Evolutionary conservation across 2,113 vertebrate genomes (phyloP), one percentile per base, ranked within the genome.

Genomic region (Saccopteryx bilineata): DNA sequence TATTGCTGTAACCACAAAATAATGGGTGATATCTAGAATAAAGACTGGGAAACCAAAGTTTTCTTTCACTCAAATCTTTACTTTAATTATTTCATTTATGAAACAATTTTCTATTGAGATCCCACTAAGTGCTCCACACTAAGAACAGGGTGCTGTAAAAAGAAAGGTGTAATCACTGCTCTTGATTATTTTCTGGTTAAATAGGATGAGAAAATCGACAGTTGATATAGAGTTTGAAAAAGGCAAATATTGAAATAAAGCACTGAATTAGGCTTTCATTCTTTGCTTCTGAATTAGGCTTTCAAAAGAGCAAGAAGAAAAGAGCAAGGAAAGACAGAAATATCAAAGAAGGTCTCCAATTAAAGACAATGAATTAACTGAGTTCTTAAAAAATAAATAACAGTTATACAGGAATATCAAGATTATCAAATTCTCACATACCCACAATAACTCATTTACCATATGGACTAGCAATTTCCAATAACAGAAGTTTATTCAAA

Each of bases 371-470:
- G 69, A 69, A 79, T 96, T 21, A 91, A 56, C 1, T 6, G 60
- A 92, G 18, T 50, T 93, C 66, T 90, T 90, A 92, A 50, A 85
- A 86, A n/a, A 54, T 60, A 89, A 94, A 61, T 48, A 50, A 9
- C 81, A 56, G 3, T 84, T 50, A 61, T 31, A 18, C 5, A 69
- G 12, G 50, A 39, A 39, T 23, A 68, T 79, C 33, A 69, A 91
- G 91, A 78, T 50, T 10, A 85, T 91, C 31, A 8, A 68, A 50
- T 28, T 84, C 23, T 23, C 80, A 46, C 31, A 23, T 74, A 11
- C 4, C 58, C 39, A 63, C 33, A 46, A 24, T 87, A 96, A 19
- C 1, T 23, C 61, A 31, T 24, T 75, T 39, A 26, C 8, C 28
- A 61, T 9, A 10, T 1, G 19, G 9, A n/a, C 33, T 66, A 85